Conservation (phyloP, 2,113 vertebrate genomes). For the Actenoides lindsayi region DNA sequence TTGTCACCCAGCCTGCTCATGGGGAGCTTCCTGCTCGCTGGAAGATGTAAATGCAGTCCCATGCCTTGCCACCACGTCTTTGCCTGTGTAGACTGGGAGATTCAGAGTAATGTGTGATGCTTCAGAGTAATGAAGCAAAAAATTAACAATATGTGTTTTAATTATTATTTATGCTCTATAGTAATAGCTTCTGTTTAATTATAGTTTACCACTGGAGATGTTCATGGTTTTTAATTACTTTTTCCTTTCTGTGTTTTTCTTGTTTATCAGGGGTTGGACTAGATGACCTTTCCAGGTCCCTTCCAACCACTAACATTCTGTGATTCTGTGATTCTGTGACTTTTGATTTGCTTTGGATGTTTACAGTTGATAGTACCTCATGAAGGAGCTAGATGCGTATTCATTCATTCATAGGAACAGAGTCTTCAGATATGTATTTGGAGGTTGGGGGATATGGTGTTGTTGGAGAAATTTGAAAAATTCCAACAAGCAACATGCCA, state of each 20-base stretch:
- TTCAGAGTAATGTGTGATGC: background rate
- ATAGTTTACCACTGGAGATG: background rate
- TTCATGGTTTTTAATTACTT: background rate
- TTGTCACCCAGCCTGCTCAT: background rate
- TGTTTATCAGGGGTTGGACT: background rate
- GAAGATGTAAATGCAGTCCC: background rate
- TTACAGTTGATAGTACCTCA: background rate
- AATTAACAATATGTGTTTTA: constrained; percentile 69
- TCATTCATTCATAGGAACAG: background rate
- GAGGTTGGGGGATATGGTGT: background rate
- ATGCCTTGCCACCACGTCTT: background rate
- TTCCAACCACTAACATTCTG: no score
- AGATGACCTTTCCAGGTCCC: no score
- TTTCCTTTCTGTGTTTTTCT: constrained; percentile 6
- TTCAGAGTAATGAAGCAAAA: constrained; percentile 68
- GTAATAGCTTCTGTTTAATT: constrained; percentile 42
- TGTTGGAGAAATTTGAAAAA: background rate
- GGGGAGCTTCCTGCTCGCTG: background rate
- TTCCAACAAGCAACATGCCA: background rate
- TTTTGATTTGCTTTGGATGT: background rate
- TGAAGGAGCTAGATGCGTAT: background rate
- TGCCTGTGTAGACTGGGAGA: constrained; percentile 4
- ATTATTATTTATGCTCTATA: constrained; percentile 67
- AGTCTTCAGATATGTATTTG: background rate
- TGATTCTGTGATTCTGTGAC: no score